A percentile compares a stretch with the other conserved stretches of the same genome.
phyloP scores from a whole-genome alignment of 2,888 invertebrate species.

The Alitta virens region DNA sequence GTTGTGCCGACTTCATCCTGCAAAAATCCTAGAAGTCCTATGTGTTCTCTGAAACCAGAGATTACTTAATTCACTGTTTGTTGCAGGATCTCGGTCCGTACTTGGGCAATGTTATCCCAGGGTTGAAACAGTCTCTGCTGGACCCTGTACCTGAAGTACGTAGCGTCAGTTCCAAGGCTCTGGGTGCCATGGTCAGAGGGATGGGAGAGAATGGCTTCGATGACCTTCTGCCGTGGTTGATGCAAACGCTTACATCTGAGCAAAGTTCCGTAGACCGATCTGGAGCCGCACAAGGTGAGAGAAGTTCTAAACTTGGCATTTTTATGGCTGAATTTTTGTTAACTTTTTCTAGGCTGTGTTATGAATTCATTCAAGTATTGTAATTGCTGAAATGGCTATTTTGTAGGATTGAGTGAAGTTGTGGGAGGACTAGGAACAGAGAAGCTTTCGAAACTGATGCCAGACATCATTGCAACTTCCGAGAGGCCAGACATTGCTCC shows the following conservation, averaged over 20 bases:
- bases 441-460: slow-evolving; percentile 95
- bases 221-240: slow-evolving; percentile 95
- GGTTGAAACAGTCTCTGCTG: slow-evolving; percentile 88
- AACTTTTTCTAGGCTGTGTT: too few relatives aligned
- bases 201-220: slow-evolving; percentile 96
- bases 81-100: slow-evolving; percentile 85
- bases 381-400: too few relatives aligned
- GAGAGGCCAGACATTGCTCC: slow-evolving; percentile 75
- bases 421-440: slow-evolving; percentile 93
- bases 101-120: slow-evolving; percentile 92
- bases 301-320: too few relatives aligned
- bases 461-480: slow-evolving; percentile 90
- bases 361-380: too few relatives aligned
- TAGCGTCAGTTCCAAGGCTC: slow-evolving; percentile 89
- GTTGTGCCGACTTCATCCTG: too few relatives aligned
- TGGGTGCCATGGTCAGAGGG: slow-evolving; percentile 96
- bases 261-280: slow-evolving; percentile 78
- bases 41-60: too few relatives aligned
- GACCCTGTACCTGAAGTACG: slow-evolving; percentile 98
- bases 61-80: too few relatives aligned
- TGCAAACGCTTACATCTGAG: slow-evolving; percentile 95
- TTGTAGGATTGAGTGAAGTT: slow-evolving; percentile 88
- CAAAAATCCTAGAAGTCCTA: too few relatives aligned
- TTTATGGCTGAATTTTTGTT: too few relatives aligned
- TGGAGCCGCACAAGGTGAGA: slow-evolving; percentile 56